These are phyloP conservation scores for Diploscapter pachys DNA, from an alignment of 1,140 invertebrate genomes.

Conservation along the genomic window DNA sequence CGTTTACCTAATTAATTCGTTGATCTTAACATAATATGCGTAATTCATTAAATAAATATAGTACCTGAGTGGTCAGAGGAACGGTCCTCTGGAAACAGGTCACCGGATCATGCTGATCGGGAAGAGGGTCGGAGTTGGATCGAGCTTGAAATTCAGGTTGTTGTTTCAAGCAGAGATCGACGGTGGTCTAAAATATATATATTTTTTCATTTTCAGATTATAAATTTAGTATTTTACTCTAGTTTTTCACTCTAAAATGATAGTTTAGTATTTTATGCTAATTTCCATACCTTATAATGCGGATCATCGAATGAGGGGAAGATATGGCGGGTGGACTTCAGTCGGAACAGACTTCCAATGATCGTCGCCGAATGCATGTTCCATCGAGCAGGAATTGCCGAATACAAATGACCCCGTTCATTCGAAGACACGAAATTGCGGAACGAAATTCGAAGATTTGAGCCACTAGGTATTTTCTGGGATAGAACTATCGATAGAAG, in stretches of 20 bases:
- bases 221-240: background rate
- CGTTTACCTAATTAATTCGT: no score
- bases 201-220: background rate
- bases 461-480: background rate
- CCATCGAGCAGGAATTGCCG: background rate
- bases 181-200: slow-evolving; percentile 6
- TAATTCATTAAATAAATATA: no score
- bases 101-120: background rate
- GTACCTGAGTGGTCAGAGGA: background rate
- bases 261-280: no score
- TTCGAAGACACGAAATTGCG: background rate
- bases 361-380: background rate
- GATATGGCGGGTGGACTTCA: background rate
- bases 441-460: slow-evolving; percentile 2
- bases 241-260: no score
- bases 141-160: slow-evolving; percentile 4
- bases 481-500: slow-evolving; percentile 5
- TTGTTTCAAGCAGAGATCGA: slow-evolving; percentile 4
- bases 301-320: slow-evolving; percentile 11
- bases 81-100: slow-evolving; percentile 2
- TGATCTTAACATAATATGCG: no score
- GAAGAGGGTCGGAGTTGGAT: slow-evolving; percentile 5
- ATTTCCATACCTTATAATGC: background rate
- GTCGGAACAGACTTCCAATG: background rate
- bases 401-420: background rate